These are phyloP conservation scores for Prionailurus viverrinus DNA, from an alignment of 2,113 vertebrate genomes.

Conservation along the genomic window DNA sequence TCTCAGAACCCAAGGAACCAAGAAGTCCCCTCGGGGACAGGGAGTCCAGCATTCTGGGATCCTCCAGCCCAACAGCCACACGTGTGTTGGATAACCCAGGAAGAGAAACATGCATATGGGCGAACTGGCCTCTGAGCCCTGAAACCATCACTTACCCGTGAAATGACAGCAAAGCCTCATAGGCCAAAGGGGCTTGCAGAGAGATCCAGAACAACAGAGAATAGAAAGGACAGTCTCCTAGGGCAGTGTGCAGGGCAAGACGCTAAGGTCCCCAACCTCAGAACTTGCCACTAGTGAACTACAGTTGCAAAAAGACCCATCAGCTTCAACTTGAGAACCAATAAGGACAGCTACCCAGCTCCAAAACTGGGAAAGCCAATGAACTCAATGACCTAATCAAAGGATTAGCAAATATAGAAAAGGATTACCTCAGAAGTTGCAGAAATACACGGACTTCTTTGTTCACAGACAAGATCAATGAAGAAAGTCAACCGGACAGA, in stretches of 20 bases:
- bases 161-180: background rate
- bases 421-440: background rate
- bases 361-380: background rate
- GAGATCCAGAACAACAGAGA: background rate
- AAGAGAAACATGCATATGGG: background rate
- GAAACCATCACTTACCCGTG: background rate
- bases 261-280: background rate
- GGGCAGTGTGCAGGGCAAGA: background rate
- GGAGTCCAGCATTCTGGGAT: background rate
- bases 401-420: background rate
- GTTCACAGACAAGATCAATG: background rate
- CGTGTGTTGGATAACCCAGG: background rate
- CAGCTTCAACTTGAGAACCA: background rate
- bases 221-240: background rate
- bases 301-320: background rate
- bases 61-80: background rate
- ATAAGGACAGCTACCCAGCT: background rate
- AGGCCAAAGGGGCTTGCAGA: background rate
- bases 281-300: background rate
- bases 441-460: background rate
- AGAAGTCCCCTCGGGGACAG: background rate
- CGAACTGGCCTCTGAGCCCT: background rate
- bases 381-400: background rate
- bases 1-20: background rate
- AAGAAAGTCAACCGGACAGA: background rate